Conservation (phyloP, 2,113 vertebrate genomes). For the Austrofundulus limnaeus region DNA sequence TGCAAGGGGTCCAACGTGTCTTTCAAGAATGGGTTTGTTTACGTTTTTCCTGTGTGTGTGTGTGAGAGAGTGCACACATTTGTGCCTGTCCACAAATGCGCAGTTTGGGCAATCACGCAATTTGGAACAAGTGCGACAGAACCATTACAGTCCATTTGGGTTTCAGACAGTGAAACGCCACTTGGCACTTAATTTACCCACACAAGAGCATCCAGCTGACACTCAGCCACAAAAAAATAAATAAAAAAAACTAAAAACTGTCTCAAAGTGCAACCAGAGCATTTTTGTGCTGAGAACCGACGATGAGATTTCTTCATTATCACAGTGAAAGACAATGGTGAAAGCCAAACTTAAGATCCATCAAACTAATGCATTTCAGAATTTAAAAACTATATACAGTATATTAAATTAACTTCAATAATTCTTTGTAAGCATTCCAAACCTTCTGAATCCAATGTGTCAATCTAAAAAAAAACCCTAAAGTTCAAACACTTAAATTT, state of each 20-base stretch:
- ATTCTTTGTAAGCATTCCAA: too few relatives aligned
- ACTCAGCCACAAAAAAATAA: slow-evolving; percentile 10
- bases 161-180: slow-evolving; percentile 49
- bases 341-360: too few relatives aligned
- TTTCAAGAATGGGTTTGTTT: slow-evolving; percentile 3
- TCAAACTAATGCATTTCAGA: too few relatives aligned
- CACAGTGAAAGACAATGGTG: slow-evolving; percentile 13
- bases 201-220: slow-evolving; percentile 13
- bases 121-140: slow-evolving; percentile 28
- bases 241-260: not conserved
- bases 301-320: slow-evolving; percentile 39
- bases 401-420: too few relatives aligned
- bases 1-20: not conserved
- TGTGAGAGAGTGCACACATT: not conserved
- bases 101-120: slow-evolving; percentile 33
- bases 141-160: slow-evolving; percentile 56
- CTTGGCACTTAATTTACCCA: slow-evolving; percentile 53
- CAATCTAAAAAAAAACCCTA: too few relatives aligned
- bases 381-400: too few relatives aligned
- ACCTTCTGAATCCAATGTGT: too few relatives aligned
- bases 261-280: not conserved
- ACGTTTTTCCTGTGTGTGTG: too few relatives aligned
- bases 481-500: too few relatives aligned
- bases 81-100: slow-evolving; percentile 3
- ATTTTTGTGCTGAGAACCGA: slow-evolving; percentile 5